Evolutionary conservation across 2,888 invertebrate species (phyloP), one percentile per base, ranked within the genome.

Genomic region (Chymomyza fuscimana): DNA sequence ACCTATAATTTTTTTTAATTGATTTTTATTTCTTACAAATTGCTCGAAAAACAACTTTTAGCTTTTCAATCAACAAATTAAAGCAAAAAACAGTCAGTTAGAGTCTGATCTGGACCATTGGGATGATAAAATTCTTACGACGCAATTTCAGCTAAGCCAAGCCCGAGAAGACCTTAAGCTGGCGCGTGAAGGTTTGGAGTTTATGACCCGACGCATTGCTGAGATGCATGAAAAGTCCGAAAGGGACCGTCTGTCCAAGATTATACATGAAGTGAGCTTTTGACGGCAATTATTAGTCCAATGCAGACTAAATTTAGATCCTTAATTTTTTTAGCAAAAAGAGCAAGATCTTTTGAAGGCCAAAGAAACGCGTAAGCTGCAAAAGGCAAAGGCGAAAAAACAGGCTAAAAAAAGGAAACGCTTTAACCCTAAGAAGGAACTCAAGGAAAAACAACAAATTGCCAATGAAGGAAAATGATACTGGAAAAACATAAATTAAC

Each of bases 161-260:
- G 22, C 22, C 0, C 46, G 16, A 0, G 69, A 65, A 0, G 59
- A 74, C 0, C 56, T 60, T 2, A 67, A 36, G 7, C 50, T 67
- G 5, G 54, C 22, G 1, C 7, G n/a, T 5, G 50, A 68, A 2
- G 54, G 59, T 19, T 36, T 77, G 0, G 56, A 5, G 0, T 67
- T 40, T 7, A 79, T 79, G 80, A 54, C 56, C 1, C 5, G 5
- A 0, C 63, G 77, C n/a, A 61, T 79, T 7, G 0, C 1, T 1
- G 69, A 77, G 58, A 32, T 9, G 9, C 32, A 74, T 74, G 0
- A 2, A 58, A 19, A 22, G 63, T 5, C 6, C 32, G 25, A 46
- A 40, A 15, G 36, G 1, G 5, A 9, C 7, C 16, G n/a, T 7
- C 19, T 61, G 25, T 5, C 32, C 32, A 54, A 12, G 36, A 12